Evolutionary conservation across 2,113 vertebrate genomes (phyloP).

Genomic region (Paramisgurnus dabryanus): DNA sequence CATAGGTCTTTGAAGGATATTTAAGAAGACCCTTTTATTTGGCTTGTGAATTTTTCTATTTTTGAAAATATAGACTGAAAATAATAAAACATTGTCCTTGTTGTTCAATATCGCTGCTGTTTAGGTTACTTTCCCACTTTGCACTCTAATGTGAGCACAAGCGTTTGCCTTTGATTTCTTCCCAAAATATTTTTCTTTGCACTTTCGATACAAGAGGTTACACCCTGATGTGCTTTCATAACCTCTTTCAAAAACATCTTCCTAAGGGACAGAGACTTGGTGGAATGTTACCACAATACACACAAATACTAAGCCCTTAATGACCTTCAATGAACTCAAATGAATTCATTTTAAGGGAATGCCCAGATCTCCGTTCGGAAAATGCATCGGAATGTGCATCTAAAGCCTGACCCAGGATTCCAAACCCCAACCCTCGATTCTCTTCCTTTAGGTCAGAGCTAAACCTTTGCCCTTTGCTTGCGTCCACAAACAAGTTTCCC

Average conservation of each 20-base stretch:
- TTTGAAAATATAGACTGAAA: conserved; percentile 55
- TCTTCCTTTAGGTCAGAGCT: conserved; percentile 57
- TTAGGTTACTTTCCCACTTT: background rate
- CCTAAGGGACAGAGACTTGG: conserved; percentile 33
- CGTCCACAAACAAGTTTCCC: conserved; percentile 58
- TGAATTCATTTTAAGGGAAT: conserved; percentile 57
- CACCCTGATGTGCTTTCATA: conserved; percentile 42
- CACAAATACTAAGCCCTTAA: conserved; percentile 11
- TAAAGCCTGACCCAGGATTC: conserved; percentile 71
- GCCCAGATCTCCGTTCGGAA: conserved; percentile 62
- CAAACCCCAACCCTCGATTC: conserved; percentile 64
- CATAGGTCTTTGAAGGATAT: conserved; percentile 26
- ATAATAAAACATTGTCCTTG: conserved; percentile 55
- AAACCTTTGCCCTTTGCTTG: conserved; percentile 60
- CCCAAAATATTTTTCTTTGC: conserved; percentile 33
- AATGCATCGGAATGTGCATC: conserved; percentile 67
- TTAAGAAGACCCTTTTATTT: conserved; percentile 46
- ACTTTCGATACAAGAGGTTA: conserved; percentile 8
- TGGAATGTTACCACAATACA: too few relatives aligned
- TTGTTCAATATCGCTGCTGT: background rate
- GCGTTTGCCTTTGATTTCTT: conserved; percentile 26
- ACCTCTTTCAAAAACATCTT: conserved; percentile 41
- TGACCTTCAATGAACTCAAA: conserved; percentile 46
- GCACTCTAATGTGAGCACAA: background rate
- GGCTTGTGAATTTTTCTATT: conserved; percentile 55